Conservation (phyloP, 2,888 invertebrate species). For the Ischnus inquisitorius region DNA sequence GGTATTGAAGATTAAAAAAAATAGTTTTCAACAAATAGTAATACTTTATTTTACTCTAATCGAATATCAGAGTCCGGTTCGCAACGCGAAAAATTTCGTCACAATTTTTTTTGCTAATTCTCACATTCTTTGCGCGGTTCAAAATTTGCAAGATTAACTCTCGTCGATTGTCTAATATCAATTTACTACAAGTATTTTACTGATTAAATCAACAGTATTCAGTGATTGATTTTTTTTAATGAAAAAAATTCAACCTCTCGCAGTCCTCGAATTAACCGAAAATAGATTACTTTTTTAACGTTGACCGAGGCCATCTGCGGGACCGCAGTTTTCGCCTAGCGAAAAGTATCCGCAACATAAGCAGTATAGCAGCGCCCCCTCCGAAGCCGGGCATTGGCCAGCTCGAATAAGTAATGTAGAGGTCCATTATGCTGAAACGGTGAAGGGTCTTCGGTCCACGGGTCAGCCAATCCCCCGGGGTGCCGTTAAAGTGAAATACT, state of each 20-base stretch:
- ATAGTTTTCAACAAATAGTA: background rate
- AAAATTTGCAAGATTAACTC: too few species aligned
- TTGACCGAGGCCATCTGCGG: slow-evolving; percentile 55
- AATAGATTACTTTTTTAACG: slow-evolving; percentile 18
- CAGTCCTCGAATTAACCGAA: background rate
- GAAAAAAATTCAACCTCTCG: background rate
- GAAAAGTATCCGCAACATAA: slow-evolving; percentile 15
- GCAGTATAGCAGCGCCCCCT: slow-evolving; percentile 15
- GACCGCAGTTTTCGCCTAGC: slow-evolving; percentile 52
- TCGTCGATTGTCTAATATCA: background rate
- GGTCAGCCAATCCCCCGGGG: slow-evolving; percentile 85
- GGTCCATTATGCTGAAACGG: slow-evolving; percentile 85
- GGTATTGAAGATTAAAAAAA: background rate
- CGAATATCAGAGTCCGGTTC: background rate
- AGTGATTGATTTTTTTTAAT: background rate
- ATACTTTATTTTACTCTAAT: background rate
- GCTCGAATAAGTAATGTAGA: slow-evolving; percentile 85
- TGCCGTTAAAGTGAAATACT: slow-evolving; percentile 86
- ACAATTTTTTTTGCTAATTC: too few species aligned
- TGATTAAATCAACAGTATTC: background rate
- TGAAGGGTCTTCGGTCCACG: slow-evolving; percentile 81
- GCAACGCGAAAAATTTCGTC: too few species aligned
- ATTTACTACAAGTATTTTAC: background rate
- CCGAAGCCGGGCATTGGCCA: slow-evolving; percentile 78
- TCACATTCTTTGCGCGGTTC: too few species aligned